Base-by-base conservation (phyloP, 2,888 invertebrate genomes). In the Pycnomerus fuliginosus region DNA sequence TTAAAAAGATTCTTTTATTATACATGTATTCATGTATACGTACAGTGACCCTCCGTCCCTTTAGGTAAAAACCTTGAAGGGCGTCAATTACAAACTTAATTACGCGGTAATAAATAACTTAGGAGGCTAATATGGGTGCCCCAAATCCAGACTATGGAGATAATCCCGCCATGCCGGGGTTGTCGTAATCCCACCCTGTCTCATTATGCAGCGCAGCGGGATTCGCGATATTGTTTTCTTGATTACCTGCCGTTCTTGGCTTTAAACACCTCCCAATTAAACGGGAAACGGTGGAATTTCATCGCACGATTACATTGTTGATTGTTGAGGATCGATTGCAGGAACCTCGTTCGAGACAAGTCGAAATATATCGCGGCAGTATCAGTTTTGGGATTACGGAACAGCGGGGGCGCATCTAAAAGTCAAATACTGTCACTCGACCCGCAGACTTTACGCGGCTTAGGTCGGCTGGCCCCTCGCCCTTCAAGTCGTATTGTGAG, bases 171-270 rank as follows among this genome's bases (percentile, higher is more conserved):
- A 50, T 54, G 52, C 44, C 53, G 55, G 46, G 38, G 42, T 43
- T 47, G 38, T 28, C 43, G 35, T 61, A 60, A 64, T 65, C 65
- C 62, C 67, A 60, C 57, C 62, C 62, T 60, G 66, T 65, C 69
- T 70, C 69, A 70, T 68, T 70, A 66, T 70, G 64, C 67, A 46
- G 61, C 72, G 48, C 72, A 52, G 67, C 71, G 62, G 72, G 72
- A 62, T 54, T 58, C 65, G 61, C 62, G 70, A 73, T 72, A 73
- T 73, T 73, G 72, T 73, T 72, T 73, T 73, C 72, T 73, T 73
- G 72, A 72, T 72, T 71, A 70, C 68, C 65, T 67, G 44, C n/a
- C n/a, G n/a, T n/a, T n/a, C n/a, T n/a, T n/a, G n/a, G n/a, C n/a
- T n/a, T n/a, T n/a, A n/a, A n/a, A n/a, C n/a, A n/a, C n/a, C n/a